Base-by-base conservation (phyloP, 2,888 invertebrate species). In the Zelleria hepariella region DNA sequence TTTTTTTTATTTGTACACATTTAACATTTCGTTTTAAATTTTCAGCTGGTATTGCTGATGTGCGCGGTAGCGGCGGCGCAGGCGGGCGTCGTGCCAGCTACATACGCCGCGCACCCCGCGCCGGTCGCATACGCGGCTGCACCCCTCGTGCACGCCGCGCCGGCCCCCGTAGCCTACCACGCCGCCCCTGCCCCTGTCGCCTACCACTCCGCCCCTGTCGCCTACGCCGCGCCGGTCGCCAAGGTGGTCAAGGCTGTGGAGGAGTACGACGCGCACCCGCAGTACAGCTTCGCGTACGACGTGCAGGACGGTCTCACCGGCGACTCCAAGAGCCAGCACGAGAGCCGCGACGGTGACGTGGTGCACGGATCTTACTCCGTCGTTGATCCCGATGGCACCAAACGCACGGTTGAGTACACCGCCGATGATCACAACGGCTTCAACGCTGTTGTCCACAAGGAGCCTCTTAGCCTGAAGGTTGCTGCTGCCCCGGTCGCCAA, bases 221-320 rank as follows among this genome's bases (percentile, higher is more conserved):
- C 42, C 24, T 66, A 67, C 2, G 64, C 65, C 15, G 71, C 74
- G 2, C 69, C 73, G 58, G 72, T 75, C 62, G 77, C 90, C 0
- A 80, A 78, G 1, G 78, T 85, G 2, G 32, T 42, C 15, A 42
- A 42, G 32, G 82, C 87, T 0, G 89, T 90, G 8, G 90, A 90
- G 21, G 90, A 91, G 49, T 91, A 90, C 72, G 91, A 91, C 67
- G 91, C 91, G 2, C 90, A 91, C 70, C 93, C 93, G 5, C 92
- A 92, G 74, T 93, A 93, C 71, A 91, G 91, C 25, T 93, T 91
- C 76, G 92, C 92, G 48, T 93, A 93, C 72, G 92, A 92, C 67
- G 92, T 93, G 63, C 91, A 93, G 71, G 93, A 93, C 74, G 89
- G 91, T 57, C 69, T 93, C 25, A 93, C 93, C 64, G 88, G 87